phyloP scores from a whole-genome alignment of 2,113 vertebrate species.

The Copsychus sechellarum region DNA sequence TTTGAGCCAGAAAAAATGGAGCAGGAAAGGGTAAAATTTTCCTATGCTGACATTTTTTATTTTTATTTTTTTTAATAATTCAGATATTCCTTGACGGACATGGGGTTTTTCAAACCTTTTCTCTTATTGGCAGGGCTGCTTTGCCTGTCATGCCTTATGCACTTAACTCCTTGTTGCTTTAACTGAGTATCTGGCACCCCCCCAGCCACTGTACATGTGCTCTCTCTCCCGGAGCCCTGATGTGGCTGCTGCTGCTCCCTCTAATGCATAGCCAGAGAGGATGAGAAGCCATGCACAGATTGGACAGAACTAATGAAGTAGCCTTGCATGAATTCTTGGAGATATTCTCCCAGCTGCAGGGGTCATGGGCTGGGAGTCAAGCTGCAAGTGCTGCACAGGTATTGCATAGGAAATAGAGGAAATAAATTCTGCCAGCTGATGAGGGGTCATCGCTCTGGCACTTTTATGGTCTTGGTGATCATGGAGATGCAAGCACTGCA shows the following conservation, averaged over 20 bases:
- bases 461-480: neutral
- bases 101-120: neutral
- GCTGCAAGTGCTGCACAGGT: neutral
- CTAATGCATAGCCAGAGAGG: neutral
- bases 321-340: neutral
- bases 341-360: neutral
- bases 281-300: neutral
- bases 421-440: neutral
- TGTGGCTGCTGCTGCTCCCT: neutral
- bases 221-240: neutral
- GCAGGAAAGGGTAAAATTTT: neutral
- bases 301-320: neutral
- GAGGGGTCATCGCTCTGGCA: neutral
- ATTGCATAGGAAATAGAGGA: neutral
- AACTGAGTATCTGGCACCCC: neutral
- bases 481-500: neutral
- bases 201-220: accelerated
- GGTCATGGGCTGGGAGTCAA: neutral
- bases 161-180: neutral
- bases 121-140: neutral
- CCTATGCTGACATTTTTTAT: neutral
- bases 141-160: neutral
- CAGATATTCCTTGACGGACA: neutral
- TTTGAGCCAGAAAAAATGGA: neutral
- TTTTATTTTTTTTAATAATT: neutral